These are phyloP conservation scores for Crotalus viridis DNA, from an alignment of 2,113 vertebrate species.

Conservation along the genomic window DNA sequence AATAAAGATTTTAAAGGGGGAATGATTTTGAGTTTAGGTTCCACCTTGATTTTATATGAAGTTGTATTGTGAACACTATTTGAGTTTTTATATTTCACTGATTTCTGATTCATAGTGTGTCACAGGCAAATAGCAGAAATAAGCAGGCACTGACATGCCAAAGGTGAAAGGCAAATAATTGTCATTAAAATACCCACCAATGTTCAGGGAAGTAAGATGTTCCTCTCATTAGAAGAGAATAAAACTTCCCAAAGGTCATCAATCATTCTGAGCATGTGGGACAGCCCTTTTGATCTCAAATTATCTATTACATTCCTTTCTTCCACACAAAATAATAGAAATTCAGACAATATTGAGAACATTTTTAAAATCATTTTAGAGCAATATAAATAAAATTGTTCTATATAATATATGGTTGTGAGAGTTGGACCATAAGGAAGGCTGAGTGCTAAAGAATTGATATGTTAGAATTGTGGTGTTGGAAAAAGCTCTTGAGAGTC, in stretches of 20 bases:
- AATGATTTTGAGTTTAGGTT: neutral
- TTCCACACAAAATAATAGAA: neutral
- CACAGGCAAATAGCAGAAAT: neutral
- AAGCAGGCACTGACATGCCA: neutral
- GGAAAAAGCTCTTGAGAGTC: no score
- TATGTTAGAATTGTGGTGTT: no score
- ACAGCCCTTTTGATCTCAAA: neutral
- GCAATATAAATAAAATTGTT: no score
- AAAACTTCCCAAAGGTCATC: neutral
- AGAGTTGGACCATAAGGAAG: no score
- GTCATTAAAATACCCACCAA: neutral
- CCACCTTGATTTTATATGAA: neutral
- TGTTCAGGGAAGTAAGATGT: neutral
- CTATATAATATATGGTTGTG: neutral
- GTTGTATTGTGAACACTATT: neutral
- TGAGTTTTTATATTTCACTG: neutral
- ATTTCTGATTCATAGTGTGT: neutral
- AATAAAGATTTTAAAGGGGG: neutral
- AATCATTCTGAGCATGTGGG: neutral
- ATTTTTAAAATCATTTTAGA: neutral
- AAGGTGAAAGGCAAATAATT: neutral
- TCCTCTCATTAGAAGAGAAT: neutral
- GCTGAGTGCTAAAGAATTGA: no score
- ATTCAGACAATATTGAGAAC: neutral
- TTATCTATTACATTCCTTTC: neutral